Percentiles rank a stretch among this genome's conserved stretches.
Conservation (phyloP, 2,888 invertebrate species). For the Fissipunctia ypsillon region DNA sequence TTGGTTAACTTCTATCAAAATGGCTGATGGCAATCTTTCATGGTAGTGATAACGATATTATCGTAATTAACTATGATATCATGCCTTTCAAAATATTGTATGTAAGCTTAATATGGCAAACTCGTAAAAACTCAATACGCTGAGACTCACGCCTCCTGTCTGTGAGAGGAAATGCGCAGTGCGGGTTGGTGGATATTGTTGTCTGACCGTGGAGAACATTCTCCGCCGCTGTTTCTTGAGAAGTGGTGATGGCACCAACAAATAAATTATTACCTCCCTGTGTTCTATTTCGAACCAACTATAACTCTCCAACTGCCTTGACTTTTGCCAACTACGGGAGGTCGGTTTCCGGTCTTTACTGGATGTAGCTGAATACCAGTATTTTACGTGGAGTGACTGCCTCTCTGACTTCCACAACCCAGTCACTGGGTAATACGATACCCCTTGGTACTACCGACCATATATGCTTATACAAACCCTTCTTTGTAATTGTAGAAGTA, state of each 20-base stretch:
- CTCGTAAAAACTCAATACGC: neutral
- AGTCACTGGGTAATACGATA: no score
- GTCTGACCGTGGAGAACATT: neutral
- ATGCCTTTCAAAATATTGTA: neutral
- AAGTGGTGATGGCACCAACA: neutral
- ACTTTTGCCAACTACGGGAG: no score
- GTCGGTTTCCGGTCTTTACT: no score
- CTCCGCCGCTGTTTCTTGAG: neutral
- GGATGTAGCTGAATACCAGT: no score
- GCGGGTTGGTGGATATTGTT: neutral
- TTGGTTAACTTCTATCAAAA: neutral
- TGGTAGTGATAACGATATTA: constrained; percentile 16
- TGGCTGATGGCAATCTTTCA: constrained; percentile 1
- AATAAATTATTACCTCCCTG: neutral
- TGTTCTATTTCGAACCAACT: neutral
- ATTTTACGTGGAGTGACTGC: no score
- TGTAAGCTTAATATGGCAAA: neutral
- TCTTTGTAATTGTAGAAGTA: constrained; percentile 72
- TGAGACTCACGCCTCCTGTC: neutral
- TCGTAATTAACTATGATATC: constrained; percentile 1
- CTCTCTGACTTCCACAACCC: no score
- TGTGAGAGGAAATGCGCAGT: neutral
- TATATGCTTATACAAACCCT: neutral
- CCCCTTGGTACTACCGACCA: no score
- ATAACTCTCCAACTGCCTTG: no score